Percentiles rank a stretch among this genome's conserved stretches.
These are phyloP conservation scores for Ephestia elutella DNA, from an alignment of 1,140 invertebrate species.

Conservation along the genomic window DNA sequence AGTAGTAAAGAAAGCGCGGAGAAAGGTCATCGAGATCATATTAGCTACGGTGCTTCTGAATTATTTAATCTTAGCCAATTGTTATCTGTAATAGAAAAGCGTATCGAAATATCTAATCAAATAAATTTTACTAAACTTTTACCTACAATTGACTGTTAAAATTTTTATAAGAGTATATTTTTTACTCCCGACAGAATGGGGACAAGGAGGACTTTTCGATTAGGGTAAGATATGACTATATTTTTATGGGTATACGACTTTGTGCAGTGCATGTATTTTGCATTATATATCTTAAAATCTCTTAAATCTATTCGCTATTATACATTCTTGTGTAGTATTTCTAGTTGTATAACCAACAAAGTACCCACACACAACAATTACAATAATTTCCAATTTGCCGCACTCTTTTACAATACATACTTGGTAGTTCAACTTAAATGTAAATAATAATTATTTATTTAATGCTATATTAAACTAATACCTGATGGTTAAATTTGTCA, in stretches of 20 bases:
- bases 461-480: too few relatives aligned
- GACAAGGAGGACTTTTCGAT: not conserved
- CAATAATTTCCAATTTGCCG: too few relatives aligned
- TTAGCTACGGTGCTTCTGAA: not conserved
- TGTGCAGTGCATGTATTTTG: not conserved
- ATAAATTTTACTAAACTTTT: not conserved
- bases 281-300: not conserved
- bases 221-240: not conserved
- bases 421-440: too few relatives aligned
- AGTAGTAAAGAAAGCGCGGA: not conserved
- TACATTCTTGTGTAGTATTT: not conserved
- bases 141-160: not conserved
- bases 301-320: slow-evolving; percentile 4
- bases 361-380: too few relatives aligned
- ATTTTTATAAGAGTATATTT: not conserved
- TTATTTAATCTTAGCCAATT: not conserved
- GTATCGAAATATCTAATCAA: not conserved
- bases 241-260: not conserved
- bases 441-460: too few relatives aligned
- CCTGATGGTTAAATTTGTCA: too few relatives aligned
- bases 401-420: too few relatives aligned
- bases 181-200: not conserved
- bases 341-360: too few relatives aligned
- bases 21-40: not conserved
- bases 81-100: not conserved